phyloP scores from a whole-genome alignment of 2,888 invertebrate genomes.

The Cheiracanthium punctorium region DNA sequence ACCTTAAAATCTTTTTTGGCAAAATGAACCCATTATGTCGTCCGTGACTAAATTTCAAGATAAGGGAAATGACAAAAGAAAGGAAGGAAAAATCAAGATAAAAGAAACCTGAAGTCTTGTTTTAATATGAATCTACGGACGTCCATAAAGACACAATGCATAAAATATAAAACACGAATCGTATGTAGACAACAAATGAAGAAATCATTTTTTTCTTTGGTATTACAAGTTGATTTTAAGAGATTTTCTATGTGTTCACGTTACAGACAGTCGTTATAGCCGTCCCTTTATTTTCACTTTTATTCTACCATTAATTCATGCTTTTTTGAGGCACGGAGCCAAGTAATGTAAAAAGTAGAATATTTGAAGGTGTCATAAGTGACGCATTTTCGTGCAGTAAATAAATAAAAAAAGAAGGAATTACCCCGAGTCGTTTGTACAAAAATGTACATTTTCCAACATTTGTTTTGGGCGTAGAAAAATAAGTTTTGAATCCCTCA shows the following conservation, averaged over 20 bases:
- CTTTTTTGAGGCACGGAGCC: slow-evolving; percentile 9
- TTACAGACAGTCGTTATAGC: slow-evolving; percentile 26
- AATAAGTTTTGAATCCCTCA: too few species aligned
- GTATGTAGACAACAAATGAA: slow-evolving; percentile 38
- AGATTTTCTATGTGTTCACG: slow-evolving; percentile 22
- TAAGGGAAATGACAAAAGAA: slow-evolving; percentile 13
- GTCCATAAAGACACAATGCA: not conserved
- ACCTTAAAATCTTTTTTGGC: slow-evolving; percentile 39
- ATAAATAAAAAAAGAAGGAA: too few species aligned
- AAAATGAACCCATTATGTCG: slow-evolving; percentile 46
- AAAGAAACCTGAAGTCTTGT: not conserved
- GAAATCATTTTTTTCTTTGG: slow-evolving; percentile 21
- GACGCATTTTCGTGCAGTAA: slow-evolving; percentile 14
- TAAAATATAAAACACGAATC: too few species aligned
- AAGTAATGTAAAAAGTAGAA: slow-evolving; percentile 13
- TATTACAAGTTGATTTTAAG: slow-evolving; percentile 22
- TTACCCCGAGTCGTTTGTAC: too few species aligned
- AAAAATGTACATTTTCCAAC: too few species aligned
- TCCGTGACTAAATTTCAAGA: slow-evolving; percentile 55
- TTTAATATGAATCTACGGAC: slow-evolving; percentile 38
- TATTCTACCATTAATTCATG: slow-evolving; percentile 36
- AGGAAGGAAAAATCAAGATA: slow-evolving; percentile 31
- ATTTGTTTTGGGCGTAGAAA: too few species aligned
- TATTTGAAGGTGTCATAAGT: slow-evolving; percentile 23
- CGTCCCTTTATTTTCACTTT: slow-evolving; percentile 21